Evolutionary conservation across 1,140 invertebrate genomes (phyloP).

Genomic region (Araneus ventricosus): DNA sequence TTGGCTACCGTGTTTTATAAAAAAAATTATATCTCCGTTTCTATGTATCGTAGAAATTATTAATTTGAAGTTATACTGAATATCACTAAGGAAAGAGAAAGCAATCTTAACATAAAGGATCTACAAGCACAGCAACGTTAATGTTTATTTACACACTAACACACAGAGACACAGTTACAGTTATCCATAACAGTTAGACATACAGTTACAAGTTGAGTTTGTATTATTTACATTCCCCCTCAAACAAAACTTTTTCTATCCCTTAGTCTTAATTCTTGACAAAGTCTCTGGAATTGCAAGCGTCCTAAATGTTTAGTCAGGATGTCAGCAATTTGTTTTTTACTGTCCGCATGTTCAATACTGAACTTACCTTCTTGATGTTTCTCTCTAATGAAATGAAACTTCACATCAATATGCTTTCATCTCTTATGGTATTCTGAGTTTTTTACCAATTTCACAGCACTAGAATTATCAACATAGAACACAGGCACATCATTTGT

Average conservation of each 20-base stretch:
- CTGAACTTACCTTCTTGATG: slow-evolving; percentile 62
- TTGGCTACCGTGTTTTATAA: no score
- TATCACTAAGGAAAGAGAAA: no score
- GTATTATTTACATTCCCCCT: slow-evolving; percentile 16
- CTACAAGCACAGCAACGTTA: no score
- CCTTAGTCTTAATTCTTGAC: slow-evolving; percentile 21
- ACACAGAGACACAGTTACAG: no score
- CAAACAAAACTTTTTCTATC: not conserved
- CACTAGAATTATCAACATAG: slow-evolving; percentile 76
- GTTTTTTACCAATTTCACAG: slow-evolving; percentile 72
- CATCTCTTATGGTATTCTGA: slow-evolving; percentile 65
- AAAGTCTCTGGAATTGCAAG: slow-evolving; percentile 1
- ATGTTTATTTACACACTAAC: no score
- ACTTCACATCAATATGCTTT: slow-evolving; percentile 59
- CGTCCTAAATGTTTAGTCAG: slow-evolving; percentile 71
- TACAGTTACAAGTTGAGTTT: not conserved
- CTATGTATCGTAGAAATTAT: no score
- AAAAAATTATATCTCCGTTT: no score
- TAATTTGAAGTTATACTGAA: no score
- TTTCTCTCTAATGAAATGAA: slow-evolving; percentile 79
- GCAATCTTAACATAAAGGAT: no score
- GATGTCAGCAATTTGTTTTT: slow-evolving; percentile 73
- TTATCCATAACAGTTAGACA: no score
- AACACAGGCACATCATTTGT: not conserved
- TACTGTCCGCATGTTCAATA: slow-evolving; percentile 26